Evolutionary conservation across 2,888 invertebrate genomes (phyloP), one percentile per base, ranked within the genome.

Genomic region (Heteromurus nitidus): DNA sequence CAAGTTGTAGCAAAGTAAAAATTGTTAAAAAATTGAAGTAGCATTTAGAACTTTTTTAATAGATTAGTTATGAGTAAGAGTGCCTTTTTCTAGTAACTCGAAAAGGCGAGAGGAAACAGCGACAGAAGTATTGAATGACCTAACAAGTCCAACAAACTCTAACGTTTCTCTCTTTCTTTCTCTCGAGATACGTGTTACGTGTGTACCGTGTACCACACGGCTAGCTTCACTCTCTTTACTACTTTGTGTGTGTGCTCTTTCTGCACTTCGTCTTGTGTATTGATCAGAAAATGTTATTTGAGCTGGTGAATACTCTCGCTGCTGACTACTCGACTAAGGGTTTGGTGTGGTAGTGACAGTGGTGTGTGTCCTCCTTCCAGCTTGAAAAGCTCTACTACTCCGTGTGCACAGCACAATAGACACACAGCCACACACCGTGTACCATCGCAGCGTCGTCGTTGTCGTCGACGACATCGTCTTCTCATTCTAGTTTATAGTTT

Each of bases 261-360:
- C 53, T 18, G 20, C 22, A 44, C 50, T 18, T 60, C 72, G 72
- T 72, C 60, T 72, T 72, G 44, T 72, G 58, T 72, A 72, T 72
- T 72, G 72, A 72, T 72, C 72, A 72, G 72, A 72, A 72, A 60
- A 70, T 72, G 72, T 60, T 60, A 72, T 72, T 72, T 72, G 72
- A 72, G 72, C 72, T 60, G 60, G 28, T 70, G 70, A 64, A 65
- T 28, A 28, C 28, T 22, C 24, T 65, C 24, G 31, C 62, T 28
- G 58, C 58, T 53, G 53, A 13, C 36, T 36, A 36, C 7, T 7
- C 13, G 36, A 9, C 7, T 36, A 22, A 11, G n/a, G n/a, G n/a
- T n/a, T n/a, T n/a, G n/a, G n/a, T n/a, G n/a, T n/a, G n/a, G n/a
- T n/a, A n/a, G n/a, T n/a, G n/a, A n/a, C n/a, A n/a, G 11, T 26